Evolutionary conservation across 2,888 invertebrate genomes (phyloP).

Genomic region (Isotomurus palustris): DNA sequence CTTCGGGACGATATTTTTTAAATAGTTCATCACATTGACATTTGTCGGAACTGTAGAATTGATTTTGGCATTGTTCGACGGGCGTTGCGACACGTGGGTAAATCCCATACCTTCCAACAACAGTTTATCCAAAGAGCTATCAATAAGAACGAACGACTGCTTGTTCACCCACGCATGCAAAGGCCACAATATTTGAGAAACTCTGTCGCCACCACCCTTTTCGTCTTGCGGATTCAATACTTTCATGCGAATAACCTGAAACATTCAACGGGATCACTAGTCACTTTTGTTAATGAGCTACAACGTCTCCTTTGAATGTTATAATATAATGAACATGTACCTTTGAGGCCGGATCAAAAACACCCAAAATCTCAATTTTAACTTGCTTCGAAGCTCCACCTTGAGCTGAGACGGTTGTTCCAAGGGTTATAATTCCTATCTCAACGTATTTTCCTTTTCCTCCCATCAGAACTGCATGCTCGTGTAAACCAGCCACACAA

Average conservation of each 20-base stretch:
- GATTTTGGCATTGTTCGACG: constrained; percentile 53
- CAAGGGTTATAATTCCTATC: constrained; percentile 78
- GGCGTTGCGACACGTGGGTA: constrained; percentile 60
- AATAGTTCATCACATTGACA: constrained; percentile 78
- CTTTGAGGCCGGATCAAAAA: constrained; percentile 69
- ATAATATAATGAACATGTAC: too few species aligned
- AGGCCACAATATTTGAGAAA: constrained; percentile 72
- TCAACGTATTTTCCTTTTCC: constrained; percentile 67
- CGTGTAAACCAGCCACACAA: constrained; percentile 74
- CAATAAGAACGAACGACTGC: constrained; percentile 71
- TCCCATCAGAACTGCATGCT: constrained; percentile 68
- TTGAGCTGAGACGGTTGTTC: constrained; percentile 72
- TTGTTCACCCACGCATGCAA: constrained; percentile 73
- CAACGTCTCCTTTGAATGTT: too few species aligned
- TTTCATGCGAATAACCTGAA: constrained; percentile 67
- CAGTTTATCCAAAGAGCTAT: constrained; percentile 76
- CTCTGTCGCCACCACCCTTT: constrained; percentile 16
- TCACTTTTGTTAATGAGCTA: too few species aligned
- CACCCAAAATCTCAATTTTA: constrained; percentile 81
- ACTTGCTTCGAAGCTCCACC: constrained; percentile 56
- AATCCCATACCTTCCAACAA: constrained; percentile 72
- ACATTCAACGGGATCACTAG: too few species aligned
- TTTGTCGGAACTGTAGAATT: constrained; percentile 57
- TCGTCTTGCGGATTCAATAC: constrained; percentile 63
- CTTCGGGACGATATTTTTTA: constrained; percentile 76